Evolutionary conservation across 1,140 invertebrate species (phyloP), one percentile per base, ranked within the genome.

Genomic region (Cyclargus thomasi): DNA sequence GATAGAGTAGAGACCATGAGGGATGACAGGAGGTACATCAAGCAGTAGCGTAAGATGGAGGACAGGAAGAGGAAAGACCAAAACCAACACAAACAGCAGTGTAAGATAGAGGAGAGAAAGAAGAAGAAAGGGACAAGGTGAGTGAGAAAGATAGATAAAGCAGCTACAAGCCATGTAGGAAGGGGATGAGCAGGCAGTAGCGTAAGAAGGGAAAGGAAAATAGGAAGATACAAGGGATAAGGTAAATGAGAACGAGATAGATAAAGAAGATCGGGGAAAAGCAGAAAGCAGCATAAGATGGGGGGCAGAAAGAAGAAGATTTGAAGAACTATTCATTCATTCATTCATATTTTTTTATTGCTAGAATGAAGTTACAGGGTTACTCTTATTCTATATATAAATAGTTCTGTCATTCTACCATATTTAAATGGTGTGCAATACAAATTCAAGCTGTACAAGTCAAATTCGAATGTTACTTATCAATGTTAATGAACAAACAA

Each of bases 171-270:
- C 97, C 97, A 65, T n/a, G n/a, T n/a, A n/a, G n/a, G n/a, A 97
- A 99, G 89, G 97, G 98, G 75, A 93, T 97, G 80, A 93, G 97
- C 81, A 98, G 98, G 92, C 97, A 99, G 90, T 99, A 99, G 86
- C 97, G 99, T 91, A 94, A 97, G 78, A 99, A 99, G 92, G 98
- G 99, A 97, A 98, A 99, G 90, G 97, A 97, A 78, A 98, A 99
- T 90, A 92, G 98, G 91, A 97, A 97, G 91, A 98, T 99, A 97
- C 93, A 90, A 94, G 98, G 92, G 97, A 98, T 92, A 99, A 99
- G 95, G 97, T 99, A 84, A 64, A 71, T 68, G 36, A 8, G 20
- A 21, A 20, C 10, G 55, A 57, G 18, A 20, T 18, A 20, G 36
- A 39, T 1, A 1, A 39, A 39, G 8, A 35, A 5, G 8, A 3